A percentile compares a stretch with the other conserved stretches of the same genome.
These are phyloP conservation scores for Polyommatus icarus DNA, from an alignment of 2,888 invertebrate genomes.

Conservation along the genomic window DNA sequence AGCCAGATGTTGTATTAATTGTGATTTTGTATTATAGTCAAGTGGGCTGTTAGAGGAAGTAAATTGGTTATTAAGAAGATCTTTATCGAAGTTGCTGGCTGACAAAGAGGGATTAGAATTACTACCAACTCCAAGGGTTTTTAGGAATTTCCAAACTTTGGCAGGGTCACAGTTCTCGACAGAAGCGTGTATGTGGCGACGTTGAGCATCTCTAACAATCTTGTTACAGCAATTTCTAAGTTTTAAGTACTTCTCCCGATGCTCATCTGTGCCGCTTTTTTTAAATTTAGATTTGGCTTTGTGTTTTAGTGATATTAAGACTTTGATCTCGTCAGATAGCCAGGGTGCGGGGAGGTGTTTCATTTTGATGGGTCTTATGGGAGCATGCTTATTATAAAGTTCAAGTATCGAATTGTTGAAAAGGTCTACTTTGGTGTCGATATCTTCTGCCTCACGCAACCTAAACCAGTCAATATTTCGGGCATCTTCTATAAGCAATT, in stretches of 20 bases:
- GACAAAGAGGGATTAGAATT: not conserved
- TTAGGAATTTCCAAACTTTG: constrained; percentile 19
- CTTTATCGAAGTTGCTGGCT: not conserved
- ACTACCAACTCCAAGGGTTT: constrained; percentile 5
- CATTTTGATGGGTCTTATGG: constrained; percentile 29
- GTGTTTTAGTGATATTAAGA: not conserved
- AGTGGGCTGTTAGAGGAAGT: not conserved
- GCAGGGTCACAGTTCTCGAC: constrained; percentile 3
- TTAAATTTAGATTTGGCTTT: constrained; percentile 20
- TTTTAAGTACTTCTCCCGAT: too few species aligned
- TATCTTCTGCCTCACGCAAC: not conserved
- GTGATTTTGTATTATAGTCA: not conserved
- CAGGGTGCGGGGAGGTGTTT: constrained; percentile 38
- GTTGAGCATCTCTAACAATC: too few species aligned
- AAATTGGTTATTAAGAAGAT: not conserved
- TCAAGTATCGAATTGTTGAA: not conserved
- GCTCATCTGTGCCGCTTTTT: not conserved
- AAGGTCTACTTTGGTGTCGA: not conserved
- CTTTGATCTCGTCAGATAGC: constrained; percentile 32
- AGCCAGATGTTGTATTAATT: not conserved
- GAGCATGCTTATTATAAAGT: not conserved
- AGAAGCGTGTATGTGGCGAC: not conserved
- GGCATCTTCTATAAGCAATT: not conserved
- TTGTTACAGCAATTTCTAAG: too few species aligned
- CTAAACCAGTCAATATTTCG: not conserved